Evolutionary conservation across 2,797 vertebrate species (phyloP).

Genomic region (Pteropus rufus): DNA sequence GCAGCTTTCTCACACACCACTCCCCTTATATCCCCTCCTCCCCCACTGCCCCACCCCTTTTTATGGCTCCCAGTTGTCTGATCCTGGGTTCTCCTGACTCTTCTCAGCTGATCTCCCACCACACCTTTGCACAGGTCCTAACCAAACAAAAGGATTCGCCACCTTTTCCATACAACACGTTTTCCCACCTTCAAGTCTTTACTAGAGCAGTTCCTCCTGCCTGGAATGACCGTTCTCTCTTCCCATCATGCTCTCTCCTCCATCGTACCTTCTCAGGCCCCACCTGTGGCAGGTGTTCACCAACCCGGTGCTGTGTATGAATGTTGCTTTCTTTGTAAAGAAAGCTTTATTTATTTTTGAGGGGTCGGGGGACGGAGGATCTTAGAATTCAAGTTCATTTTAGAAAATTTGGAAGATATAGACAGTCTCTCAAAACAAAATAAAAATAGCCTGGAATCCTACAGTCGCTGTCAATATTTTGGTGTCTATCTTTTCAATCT

Average conservation of each 20-base stretch:
- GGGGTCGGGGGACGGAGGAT: neutral
- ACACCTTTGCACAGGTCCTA: neutral
- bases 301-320: neutral
- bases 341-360: neutral
- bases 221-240: neutral
- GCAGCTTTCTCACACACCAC: neutral
- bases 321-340: neutral
- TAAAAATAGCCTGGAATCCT: neutral
- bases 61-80: neutral
- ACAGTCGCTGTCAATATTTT: neutral
- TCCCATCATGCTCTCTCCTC: neutral
- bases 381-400: neutral
- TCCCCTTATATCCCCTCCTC: no score
- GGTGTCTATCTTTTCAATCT: neutral
- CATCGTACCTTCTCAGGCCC: neutral
- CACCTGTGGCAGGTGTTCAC: rapidly evolving
- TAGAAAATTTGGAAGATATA: slow-evolving; percentile 13
- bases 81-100: neutral
- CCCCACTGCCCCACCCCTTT: neutral
- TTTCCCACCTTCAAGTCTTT: neutral
- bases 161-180: neutral
- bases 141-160: neutral
- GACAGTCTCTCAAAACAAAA: neutral
- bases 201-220: neutral
- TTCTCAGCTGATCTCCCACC: neutral